These are phyloP conservation scores for Pholis gunnellus DNA, from an alignment of 2,113 vertebrate species.

Conservation along the genomic window DNA sequence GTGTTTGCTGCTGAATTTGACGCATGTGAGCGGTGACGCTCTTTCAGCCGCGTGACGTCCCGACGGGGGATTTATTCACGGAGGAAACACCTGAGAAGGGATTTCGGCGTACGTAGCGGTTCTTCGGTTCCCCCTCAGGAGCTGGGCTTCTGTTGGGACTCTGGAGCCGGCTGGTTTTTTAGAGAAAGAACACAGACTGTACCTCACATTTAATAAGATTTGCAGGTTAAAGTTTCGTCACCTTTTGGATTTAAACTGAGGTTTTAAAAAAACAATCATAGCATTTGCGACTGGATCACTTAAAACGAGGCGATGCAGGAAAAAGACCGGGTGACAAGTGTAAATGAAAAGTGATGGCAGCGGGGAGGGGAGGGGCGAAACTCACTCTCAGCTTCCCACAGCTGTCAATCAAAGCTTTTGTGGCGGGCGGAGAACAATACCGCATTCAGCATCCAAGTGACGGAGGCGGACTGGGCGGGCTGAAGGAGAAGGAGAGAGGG, in stretches of 20 bases:
- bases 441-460: slow-evolving; percentile 59
- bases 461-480: slow-evolving; percentile 59
- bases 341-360: slow-evolving; percentile 25
- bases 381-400: slow-evolving; percentile 37
- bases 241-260: background rate
- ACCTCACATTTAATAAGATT: background rate
- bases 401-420: slow-evolving; percentile 66
- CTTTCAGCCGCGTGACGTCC: background rate
- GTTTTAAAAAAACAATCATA: background rate
- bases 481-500: slow-evolving; percentile 3
- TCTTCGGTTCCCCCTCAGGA: background rate
- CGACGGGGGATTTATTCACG: background rate
- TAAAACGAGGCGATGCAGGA: background rate
- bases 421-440: slow-evolving; percentile 54
- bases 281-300: too few relatives aligned
- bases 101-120: fast-evolving
- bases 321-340: background rate
- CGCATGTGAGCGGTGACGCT: background rate
- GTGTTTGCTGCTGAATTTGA: background rate
- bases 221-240: background rate
- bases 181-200: background rate
- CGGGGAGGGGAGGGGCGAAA: background rate
- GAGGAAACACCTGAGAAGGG: background rate
- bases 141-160: background rate
- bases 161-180: background rate